Evolutionary conservation across 2,888 invertebrate species (phyloP).

Genomic region (Linyphia triangularis): DNA sequence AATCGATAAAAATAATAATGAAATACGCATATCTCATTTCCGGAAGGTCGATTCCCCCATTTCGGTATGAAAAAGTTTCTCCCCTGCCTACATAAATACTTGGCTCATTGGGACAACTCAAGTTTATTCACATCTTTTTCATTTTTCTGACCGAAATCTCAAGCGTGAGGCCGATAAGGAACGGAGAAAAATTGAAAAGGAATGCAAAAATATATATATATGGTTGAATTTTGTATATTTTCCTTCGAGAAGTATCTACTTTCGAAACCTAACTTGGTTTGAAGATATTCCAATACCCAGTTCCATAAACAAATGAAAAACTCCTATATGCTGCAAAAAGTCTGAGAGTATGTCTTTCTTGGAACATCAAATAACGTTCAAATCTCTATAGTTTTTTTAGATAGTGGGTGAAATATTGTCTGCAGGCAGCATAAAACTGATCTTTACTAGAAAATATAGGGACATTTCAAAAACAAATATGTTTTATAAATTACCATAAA

Average conservation of each 20-base stretch:
- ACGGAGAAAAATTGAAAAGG: neutral
- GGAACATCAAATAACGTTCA: neutral
- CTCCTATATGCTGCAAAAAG: neutral
- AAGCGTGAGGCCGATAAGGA: neutral
- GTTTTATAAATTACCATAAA: too few relatives aligned
- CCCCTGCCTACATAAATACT: neutral
- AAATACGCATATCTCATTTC: too few relatives aligned
- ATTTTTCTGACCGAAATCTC: neutral
- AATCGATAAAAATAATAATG: too few relatives aligned
- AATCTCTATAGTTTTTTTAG: neutral
- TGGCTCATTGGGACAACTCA: neutral
- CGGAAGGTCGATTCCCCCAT: too few relatives aligned
- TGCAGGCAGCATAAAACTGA: too few relatives aligned
- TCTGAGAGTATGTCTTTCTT: neutral
- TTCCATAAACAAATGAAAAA: constrained; percentile 22
- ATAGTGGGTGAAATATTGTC: too few relatives aligned
- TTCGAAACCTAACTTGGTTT: neutral
- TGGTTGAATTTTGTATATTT: neutral
- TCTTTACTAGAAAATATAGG: too few relatives aligned
- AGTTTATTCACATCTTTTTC: neutral
- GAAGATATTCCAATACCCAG: neutral
- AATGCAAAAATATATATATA: neutral
- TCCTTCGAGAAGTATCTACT: neutral
- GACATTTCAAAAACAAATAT: too few relatives aligned
- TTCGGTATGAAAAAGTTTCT: neutral